These are phyloP conservation scores for Elephantulus edwardii DNA, from an alignment of 2,113 vertebrate genomes.

Conservation along the genomic window DNA sequence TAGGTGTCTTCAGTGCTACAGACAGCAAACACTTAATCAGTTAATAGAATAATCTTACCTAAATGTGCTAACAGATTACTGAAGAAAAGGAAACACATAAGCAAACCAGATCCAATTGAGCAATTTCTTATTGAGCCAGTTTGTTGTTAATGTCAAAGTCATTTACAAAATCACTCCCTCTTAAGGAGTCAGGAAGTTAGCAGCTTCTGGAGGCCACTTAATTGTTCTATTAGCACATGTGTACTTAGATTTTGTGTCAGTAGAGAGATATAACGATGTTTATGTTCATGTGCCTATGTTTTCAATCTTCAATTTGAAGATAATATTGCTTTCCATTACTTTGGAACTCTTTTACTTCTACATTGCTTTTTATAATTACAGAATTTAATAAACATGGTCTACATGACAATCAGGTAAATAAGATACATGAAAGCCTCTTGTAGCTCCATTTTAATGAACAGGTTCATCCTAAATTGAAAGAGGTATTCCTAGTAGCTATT, in stretches of 20 bases:
- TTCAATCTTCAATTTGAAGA: neutral
- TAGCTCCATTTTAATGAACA: neutral
- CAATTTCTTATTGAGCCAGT: slow-evolving; percentile 61
- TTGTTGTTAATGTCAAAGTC: slow-evolving; percentile 63
- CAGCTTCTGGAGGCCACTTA: slow-evolving; percentile 38
- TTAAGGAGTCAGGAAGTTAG: slow-evolving; percentile 48
- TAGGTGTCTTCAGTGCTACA: neutral
- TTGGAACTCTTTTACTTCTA: neutral
- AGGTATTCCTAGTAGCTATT: neutral
- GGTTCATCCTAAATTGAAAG: neutral
- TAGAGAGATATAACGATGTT: neutral
- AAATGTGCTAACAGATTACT: slow-evolving; percentile 36
- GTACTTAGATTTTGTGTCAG: slow-evolving; percentile 19
- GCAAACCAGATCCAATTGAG: slow-evolving; percentile 48
- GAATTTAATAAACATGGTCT: neutral
- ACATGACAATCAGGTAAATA: neutral
- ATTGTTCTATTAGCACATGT: slow-evolving; percentile 26
- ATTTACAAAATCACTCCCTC: slow-evolving; percentile 65
- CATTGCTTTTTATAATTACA: neutral
- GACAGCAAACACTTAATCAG: slow-evolving; percentile 51
- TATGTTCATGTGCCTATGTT: neutral
- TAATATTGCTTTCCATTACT: neutral
- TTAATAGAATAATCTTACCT: slow-evolving; percentile 56
- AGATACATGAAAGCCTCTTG: neutral
- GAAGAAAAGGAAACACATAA: neutral